These are phyloP conservation scores for Dexiosoma caninum DNA, from an alignment of 2,888 invertebrate species.

Conservation along the genomic window DNA sequence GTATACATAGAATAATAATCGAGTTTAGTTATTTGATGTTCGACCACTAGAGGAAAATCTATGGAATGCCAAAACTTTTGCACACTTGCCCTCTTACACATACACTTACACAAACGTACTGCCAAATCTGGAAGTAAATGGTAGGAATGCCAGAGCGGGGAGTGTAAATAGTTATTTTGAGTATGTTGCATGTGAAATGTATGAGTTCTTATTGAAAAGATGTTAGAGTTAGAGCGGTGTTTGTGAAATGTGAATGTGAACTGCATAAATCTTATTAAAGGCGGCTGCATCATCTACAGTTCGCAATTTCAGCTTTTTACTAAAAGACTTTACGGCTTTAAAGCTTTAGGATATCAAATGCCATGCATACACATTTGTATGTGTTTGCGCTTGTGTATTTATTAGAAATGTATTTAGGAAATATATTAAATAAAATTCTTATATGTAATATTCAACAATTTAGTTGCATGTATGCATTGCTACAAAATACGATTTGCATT, in stretches of 20 bases:
- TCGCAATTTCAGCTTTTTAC: slow-evolving; percentile 44
- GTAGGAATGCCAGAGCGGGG: neutral
- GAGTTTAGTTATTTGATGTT: slow-evolving; percentile 28
- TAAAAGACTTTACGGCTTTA: slow-evolving; percentile 52
- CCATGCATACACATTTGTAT: neutral
- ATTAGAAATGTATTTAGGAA: neutral
- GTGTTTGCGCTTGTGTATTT: neutral
- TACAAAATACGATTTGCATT: neutral
- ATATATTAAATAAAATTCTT: neutral
- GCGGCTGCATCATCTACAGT: slow-evolving; percentile 68
- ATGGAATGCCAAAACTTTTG: slow-evolving; percentile 21
- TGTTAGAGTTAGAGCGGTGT: slow-evolving; percentile 65
- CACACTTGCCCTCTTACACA: too few species aligned
- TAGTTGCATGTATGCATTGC: neutral
- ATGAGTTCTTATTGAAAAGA: neutral
- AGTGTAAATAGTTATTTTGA: neutral
- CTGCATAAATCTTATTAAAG: slow-evolving; percentile 75
- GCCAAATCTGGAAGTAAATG: neutral
- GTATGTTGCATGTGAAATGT: slow-evolving; percentile 4
- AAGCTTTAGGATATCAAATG: slow-evolving; percentile 39
- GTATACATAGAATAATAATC: neutral
- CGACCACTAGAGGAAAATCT: slow-evolving; percentile 17
- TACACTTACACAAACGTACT: neutral
- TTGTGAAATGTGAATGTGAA: slow-evolving; percentile 75
- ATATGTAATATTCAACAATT: slow-evolving; percentile 20